Evolutionary conservation across 2,797 vertebrate genomes (phyloP), one percentile per base, ranked within the genome.

Genomic region (Enteromius viviparus): DNA sequence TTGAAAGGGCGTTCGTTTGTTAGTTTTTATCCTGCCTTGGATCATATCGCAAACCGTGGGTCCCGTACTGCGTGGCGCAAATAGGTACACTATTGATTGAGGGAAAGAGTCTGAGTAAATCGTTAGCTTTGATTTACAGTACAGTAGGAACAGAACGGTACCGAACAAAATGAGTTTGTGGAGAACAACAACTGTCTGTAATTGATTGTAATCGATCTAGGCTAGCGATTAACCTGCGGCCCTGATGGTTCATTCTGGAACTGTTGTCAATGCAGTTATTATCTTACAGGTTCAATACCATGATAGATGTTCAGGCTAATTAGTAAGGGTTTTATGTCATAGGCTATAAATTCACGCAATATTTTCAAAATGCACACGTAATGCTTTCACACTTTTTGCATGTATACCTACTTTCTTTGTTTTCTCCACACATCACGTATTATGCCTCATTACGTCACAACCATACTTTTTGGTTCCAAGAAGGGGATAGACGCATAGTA

Each of bases 51-150:
- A 53, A 34, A 21, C 58, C 2, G 1, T 77, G 12, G 64, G 64
- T 58, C 47, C 62, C 2, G 4, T 42, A 58, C 47, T 23, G 62
- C 11, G 45, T 58, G 37, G n/a, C 0, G 23, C 34, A 82, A 53
- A 49, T 68, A 53, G 17, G 65, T 60, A 23, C 74, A 23, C 62
- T 77, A 70, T 83, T 69, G 74, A 83, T 83, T 83, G 29, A 10
- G 55, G 19, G 3, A 51, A 40, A 64, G 29, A 60, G 42, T 29
- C 42, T 79, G n/a, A 74, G 42, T 74, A 37, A 79, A 74, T 29
- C 42, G 64, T 51, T 40, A 29, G 69, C 51, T 55, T 76, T 76
- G 74, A 58, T 76, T 58, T 45, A 82, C 49, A 68, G 65, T 47
- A 68, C 37, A 76, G 60, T 69, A 53, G 60, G 32, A 51, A 23